Evolutionary conservation across 2,888 invertebrate species (phyloP).

Genomic region (Drosophila siamana): DNA sequence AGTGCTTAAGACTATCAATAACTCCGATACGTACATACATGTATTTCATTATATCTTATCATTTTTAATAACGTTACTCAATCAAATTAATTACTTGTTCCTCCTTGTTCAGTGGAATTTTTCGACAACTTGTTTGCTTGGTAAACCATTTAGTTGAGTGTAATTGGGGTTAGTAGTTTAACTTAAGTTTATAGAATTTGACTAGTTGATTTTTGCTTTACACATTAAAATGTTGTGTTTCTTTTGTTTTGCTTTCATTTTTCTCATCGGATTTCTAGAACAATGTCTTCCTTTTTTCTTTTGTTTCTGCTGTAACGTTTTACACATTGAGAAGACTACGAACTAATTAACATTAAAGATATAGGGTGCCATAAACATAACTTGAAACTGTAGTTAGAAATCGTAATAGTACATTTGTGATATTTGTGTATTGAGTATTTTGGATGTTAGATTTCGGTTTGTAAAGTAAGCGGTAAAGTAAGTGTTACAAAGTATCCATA

Average conservation of each 20-base stretch:
- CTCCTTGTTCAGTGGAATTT: conserved; percentile 40
- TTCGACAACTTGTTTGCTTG: conserved; percentile 38
- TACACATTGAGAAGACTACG: conserved; percentile 60
- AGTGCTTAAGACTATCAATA: conserved; percentile 67
- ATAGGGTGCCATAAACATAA: conserved; percentile 50
- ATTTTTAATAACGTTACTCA: conserved; percentile 24
- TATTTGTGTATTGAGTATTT: conserved; percentile 82
- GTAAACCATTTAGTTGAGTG: conserved; percentile 67
- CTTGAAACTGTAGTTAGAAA: conserved; percentile 59
- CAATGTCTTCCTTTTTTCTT: conserved; percentile 47
- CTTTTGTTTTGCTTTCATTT: conserved; percentile 21
- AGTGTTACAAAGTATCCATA: conserved; percentile 28
- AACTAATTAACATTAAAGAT: conserved; percentile 80
- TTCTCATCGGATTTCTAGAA: conserved; percentile 31
- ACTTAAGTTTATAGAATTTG: conserved; percentile 82
- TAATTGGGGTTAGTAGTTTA: conserved; percentile 76
- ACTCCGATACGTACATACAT: conserved; percentile 51
- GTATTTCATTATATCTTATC: conserved; percentile 21
- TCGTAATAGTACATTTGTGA: conserved; percentile 76
- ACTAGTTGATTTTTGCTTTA: conserved; percentile 84
- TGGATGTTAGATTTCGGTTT: conserved; percentile 78
- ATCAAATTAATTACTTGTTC: conserved; percentile 31
- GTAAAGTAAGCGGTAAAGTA: conserved; percentile 44
- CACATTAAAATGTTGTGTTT: conserved; percentile 61
- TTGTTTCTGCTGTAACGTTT: conserved; percentile 36